Conservation (phyloP, 2,113 vertebrate genomes). For the Pontoporia blainvillei region DNA sequence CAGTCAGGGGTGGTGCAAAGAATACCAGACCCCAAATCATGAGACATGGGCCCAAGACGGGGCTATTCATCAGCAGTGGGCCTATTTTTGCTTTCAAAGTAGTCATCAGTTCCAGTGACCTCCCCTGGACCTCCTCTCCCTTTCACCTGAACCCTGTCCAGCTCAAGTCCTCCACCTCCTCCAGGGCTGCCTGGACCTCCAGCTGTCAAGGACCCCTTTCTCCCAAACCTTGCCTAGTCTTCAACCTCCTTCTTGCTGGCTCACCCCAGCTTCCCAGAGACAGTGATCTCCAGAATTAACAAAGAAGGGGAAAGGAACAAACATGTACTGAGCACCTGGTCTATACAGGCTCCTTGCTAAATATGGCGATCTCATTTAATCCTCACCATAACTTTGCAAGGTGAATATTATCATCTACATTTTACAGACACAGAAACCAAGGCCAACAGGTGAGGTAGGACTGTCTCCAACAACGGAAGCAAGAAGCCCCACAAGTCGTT, state of each 20-base stretch:
- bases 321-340: background rate
- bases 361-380: background rate
- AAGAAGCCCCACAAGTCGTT: background rate
- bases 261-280: background rate
- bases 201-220: background rate
- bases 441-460: background rate
- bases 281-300: background rate
- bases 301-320: background rate
- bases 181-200: background rate
- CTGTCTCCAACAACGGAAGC: background rate
- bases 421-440: background rate
- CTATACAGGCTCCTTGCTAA: background rate
- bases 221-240: background rate
- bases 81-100: background rate
- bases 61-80: background rate
- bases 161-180: background rate
- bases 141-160: background rate
- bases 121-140: background rate
- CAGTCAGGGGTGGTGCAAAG: background rate
- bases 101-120: background rate
- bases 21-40: background rate
- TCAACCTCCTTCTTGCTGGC: background rate
- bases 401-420: background rate
- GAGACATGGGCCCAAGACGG: background rate
- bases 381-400: background rate